Base-by-base conservation (phyloP, 1,140 invertebrate genomes). In the Lepidurus apus region DNA sequence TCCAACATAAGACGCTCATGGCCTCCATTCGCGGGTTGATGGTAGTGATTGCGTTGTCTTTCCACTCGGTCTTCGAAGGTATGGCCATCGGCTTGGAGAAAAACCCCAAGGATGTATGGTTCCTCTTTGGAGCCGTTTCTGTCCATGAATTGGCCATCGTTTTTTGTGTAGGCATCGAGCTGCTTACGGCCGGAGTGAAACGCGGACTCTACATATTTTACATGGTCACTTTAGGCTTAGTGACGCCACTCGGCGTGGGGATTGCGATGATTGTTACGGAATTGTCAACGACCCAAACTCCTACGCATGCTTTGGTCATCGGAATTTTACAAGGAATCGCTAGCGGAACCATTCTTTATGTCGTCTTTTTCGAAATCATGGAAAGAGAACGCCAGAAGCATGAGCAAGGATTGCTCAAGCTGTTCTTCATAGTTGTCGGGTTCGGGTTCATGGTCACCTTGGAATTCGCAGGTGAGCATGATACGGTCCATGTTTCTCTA, bases 291-390 rank as follows among this genome's bases (percentile, higher is more conserved):
- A 75, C 74, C 43, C 78, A 78, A 13, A 73, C 78, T 4, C 43
- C 81, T 0, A 74, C 44, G n/a, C 83, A 85, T 73, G 76, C 81
- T 10, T 77, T 85, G 10, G 75, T 81, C 21, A 79, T 84, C 85
- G 89, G 89, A 81, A 79, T 83, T 45, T 81, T 85, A 34, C 84
- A 85, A 81, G 84, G 80, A 80, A 80, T 95, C 85, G 93, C 94
- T 0, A 92, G 92, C 73, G 94, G 94, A 24, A 96, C 94, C 0
- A 87, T 96, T 11, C 88, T 96, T 0, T 96, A 95, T 83, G 93
- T 96, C 45, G 93, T 95, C 1, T 96, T 96, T 88, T 95, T 96
- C 84, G 94, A 96, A 86, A 93, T 96, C 42, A 87, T 95, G 75
- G 92, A 92, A 47, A 86, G 87, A 45, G 84, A 86, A 75, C 88